Conservation (phyloP, 2,113 vertebrate genomes). For the Cryptotis parvus region DNA sequence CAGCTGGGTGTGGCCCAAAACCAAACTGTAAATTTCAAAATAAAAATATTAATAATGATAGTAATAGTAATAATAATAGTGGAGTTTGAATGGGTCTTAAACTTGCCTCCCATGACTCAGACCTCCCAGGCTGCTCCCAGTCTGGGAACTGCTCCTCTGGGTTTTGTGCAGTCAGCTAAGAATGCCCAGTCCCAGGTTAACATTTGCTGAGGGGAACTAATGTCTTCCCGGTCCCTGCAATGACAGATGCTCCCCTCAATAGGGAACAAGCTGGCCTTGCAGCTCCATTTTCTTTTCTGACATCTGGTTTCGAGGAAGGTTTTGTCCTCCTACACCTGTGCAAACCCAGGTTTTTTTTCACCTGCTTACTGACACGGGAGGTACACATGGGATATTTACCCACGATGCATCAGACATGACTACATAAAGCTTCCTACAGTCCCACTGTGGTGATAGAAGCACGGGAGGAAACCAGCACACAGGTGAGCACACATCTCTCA, state of each 20-base stretch:
- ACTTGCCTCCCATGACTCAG: background rate
- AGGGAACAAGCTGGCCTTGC: background rate
- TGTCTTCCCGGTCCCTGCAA: background rate
- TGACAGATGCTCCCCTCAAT: background rate
- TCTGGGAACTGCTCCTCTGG: background rate
- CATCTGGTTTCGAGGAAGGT: background rate
- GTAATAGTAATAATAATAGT: too few relatives aligned
- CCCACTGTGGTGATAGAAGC: background rate
- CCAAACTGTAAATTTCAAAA: too few relatives aligned
- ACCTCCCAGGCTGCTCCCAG: background rate
- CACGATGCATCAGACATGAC: slow-evolving; percentile 26
- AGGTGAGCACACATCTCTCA: background rate
- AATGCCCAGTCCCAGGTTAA: background rate
- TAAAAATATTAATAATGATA: too few relatives aligned
- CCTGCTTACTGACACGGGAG: slow-evolving; percentile 37
- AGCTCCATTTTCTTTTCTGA: background rate
- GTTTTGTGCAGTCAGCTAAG: background rate
- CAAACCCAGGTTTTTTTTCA: slow-evolving; percentile 29
- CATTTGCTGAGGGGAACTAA: background rate
- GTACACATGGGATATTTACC: slow-evolving; percentile 43
- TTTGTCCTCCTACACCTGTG: slow-evolving; percentile 31
- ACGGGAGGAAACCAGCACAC: background rate
- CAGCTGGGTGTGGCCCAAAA: too few relatives aligned
- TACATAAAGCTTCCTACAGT: background rate
- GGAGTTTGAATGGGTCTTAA: background rate